Evolutionary conservation across 2,797 vertebrate genomes (phyloP), one percentile per base, ranked within the genome.

Genomic region (Etheostoma nigrum): DNA sequence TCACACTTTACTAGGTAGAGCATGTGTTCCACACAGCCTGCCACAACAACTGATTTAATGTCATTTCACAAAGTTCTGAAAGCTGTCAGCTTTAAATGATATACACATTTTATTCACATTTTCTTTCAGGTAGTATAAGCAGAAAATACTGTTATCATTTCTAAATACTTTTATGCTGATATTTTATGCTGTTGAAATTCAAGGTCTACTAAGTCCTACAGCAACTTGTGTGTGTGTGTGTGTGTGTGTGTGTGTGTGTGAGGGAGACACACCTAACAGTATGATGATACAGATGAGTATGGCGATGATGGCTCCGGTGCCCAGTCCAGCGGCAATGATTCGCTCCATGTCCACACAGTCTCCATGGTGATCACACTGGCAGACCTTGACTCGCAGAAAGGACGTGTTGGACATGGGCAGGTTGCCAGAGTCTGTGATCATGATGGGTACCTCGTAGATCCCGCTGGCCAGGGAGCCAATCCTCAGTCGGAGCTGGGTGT

Each of bases 241-340:
- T 33, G 40, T 19, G 45, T 7, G 21, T 48, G 45, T 19, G 14
- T 42, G 53, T 23, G 16, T n/a, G 57, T 62, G 12, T 25, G 57
- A 9, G 1, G 10, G 19, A 48, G 11, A 5, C 96, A 97, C 90
- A 99, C 98, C 96, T 30, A 99, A 95, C 23, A 99, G 92, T 78
- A 98, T 97, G 90, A 99, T 99, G 90, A 99, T 99, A 74, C 98
- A 99, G 58, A 99, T 96, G 21, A 99, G 96, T 89, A 99, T 99
- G 67, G 97, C 97, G 5, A 99, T 98, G 87, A 99, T 98, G 67
- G 98, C 97, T 1, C 98, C 98, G 0, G 97, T 99, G 53, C 97
- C 98, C 40, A 99, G 95, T 45, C 98, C 97, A 0, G 97, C 96
- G 0, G 97, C 97, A 67, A 97, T 96, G 13, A 98, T 97, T 21